Evolutionary conservation across 1,140 invertebrate genomes (phyloP), one percentile per base, ranked within the genome.

Genomic region (Lepidotrigona ventralis): DNA sequence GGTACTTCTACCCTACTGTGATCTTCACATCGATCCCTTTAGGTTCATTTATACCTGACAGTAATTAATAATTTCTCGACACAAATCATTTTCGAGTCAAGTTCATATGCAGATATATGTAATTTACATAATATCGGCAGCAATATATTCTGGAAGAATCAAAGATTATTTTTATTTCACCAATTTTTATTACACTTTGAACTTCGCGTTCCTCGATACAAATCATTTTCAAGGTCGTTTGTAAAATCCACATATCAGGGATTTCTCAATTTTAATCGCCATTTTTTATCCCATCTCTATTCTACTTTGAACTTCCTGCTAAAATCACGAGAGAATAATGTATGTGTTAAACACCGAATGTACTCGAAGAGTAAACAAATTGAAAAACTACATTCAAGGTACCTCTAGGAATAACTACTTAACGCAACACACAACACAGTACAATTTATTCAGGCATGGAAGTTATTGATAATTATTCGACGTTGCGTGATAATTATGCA

Each of bases 401-500:
- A 69, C 23, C 3, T n/a, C 46, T 19, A 54, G 26, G 46, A 23
- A 26, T 5, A 39, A 51, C 5, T 33, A 21, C 23, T 46, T 8
- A 21, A 69, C 1, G 11, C 11, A 19, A 79, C 23, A 3, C 63
- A 70, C 39, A 63, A 8, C 39, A 46, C 39, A 46, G 9, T 46
- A 46, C 39, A 64, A 60, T 70, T 58, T 79, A 70, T 77, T 53
- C 19, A n/a, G 46, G 51, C 26, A 14, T 21, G 33, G 9, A 46
- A 70, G 23, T 39, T 70, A 54, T 79, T 56, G 33, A 69, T 76
- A 81, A 81, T 74, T 75, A 73, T 33, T 46, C 19, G 14, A 75
- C 23, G 51, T 14, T 56, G 51, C 21, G n/a, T 39, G 33, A 46
- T 21, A 51, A 39, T 69, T 54, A 46, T 15, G 66, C 26, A 53